Conservation (phyloP, 2,797 vertebrate species). For the Fundulus diaphanus region DNA sequence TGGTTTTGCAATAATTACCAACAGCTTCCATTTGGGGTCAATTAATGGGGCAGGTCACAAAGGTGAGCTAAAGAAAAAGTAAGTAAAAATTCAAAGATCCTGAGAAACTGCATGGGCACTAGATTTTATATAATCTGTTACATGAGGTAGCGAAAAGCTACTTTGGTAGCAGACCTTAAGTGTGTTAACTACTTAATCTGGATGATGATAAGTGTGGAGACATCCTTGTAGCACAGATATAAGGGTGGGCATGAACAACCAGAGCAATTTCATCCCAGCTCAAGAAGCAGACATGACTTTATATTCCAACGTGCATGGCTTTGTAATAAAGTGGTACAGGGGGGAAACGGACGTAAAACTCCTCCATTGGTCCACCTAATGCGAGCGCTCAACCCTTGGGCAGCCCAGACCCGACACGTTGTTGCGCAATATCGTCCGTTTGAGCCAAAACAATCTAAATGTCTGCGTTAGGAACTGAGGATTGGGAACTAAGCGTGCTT, state of each 20-base stretch:
- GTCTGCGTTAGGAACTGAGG: conserved; percentile 4
- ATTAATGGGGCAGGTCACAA: conserved; percentile 26
- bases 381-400: conserved; percentile 17
- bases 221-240: neutral
- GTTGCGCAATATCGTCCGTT: conserved; percentile 17
- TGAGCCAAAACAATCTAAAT: conserved; percentile 12
- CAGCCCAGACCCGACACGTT: conserved; percentile 16
- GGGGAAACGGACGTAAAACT: neutral
- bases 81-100: conserved; percentile 43
- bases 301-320: too few species aligned
- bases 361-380: conserved; percentile 1
- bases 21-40: conserved; percentile 6
- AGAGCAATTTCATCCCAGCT: neutral
- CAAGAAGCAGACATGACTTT: neutral
- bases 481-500: conserved; percentile 39
- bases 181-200: conserved; percentile 4
- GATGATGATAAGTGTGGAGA: neutral
- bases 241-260: neutral
- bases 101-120: conserved; percentile 46
- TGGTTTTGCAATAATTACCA: neutral
- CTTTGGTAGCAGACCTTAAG: conserved; percentile 7
- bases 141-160: conserved; percentile 16
- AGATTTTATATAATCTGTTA: conserved; percentile 33
- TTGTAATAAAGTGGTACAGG: conserved; percentile 6
- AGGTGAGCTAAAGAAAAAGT: conserved; percentile 19